Base-by-base conservation (phyloP, 2,797 vertebrate species). In the Gastrophryne carolinensis region DNA sequence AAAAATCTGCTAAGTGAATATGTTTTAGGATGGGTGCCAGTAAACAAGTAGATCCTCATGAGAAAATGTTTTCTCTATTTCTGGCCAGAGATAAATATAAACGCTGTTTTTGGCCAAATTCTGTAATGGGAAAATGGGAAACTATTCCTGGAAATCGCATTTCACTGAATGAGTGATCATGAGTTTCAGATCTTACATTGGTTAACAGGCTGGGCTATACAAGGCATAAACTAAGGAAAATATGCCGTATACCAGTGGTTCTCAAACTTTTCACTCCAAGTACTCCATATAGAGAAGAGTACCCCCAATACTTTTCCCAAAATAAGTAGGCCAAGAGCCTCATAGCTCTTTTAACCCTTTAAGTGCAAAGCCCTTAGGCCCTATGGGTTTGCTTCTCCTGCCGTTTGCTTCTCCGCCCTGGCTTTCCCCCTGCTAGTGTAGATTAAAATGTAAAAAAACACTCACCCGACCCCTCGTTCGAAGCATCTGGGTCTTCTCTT, bases 21-120 rank as follows among this genome's bases (percentile, higher is more conserved):
- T 52, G 2, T 44, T 67, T 75, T 62, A 23, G 66, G 58, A 64
- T 21, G 4, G 8, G 29, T 19, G 66, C 74, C 66, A 77, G 41
- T 75, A 67, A 66, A 49, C 32, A 74, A 64, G 47, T 12, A 10
- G 12, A 57, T 57, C 50, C 17, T 6, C 74, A 57, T 77, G 74
- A 54, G 74, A 77, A 77, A 77, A 77, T 71, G 50, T 47, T 64
- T 34, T 49, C 66, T 34, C 30, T 70, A 77, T 77, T 77, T 71
- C 23, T 70, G 50, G 66, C 49, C 35, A 32, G 19, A 23, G 15
- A 49, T 35, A 76, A 23, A 56, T 49, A 10, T 50, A 63, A 69
- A 54, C 34, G 32, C 5, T 30, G 7, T 21, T 34, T 39, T 44
- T 70, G 63, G 37, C 57, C 57, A 71, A 71, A 44, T 26, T 67